Base-by-base conservation (phyloP, 2,888 invertebrate genomes). In the Cephus rjabovi region DNA sequence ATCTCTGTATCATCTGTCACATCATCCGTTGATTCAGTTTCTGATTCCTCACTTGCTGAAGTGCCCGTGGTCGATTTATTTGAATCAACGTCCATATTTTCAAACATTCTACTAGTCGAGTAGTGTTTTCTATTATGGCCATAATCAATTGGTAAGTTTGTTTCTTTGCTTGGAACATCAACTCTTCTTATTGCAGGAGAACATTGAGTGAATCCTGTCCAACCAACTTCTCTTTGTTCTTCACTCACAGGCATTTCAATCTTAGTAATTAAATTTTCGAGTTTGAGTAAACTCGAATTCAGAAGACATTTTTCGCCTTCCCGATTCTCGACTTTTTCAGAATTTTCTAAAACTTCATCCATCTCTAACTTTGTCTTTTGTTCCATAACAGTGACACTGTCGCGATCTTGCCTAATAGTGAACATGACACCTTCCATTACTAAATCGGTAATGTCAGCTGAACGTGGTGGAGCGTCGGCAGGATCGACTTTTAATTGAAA, bases 351-450 rank as follows among this genome's bases (percentile, higher is more conserved):
- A 4, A 91, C 91, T 37, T 91, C 91, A 70, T 91, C 91, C 11
- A 90, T 75, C 73, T 90, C 90, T 6, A 89, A 84, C 81, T 91
- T 90, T 0, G 91, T 91, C 73, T 87, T 90, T 75, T 91, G 90
- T 76, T 91, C 91, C 34, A 90, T 88, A 9, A 91, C 90, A 11
- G 88, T 88, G 0, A 91, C 86, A 12, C 86, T 88, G 35, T 89
- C 89, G 69, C 88, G 83, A 34, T 88, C 90, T 70, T 91, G 90
- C 23, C 89, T 85, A 34, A 91, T 89, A 1, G 91, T 91, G 37
- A 91, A 90, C 91, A 91, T 91, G n/a, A 90, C 78, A 23, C 91
- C 91, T 76, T 91, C 90, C 91, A 91, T 91, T n/a, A 91, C 90
- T 75, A 89, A 85, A 80, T 91, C 89, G 3, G 91, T 91, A 77